These are phyloP conservation scores for Pao palembangensis DNA, from an alignment of 2,113 vertebrate species.

Conservation along the genomic window DNA sequence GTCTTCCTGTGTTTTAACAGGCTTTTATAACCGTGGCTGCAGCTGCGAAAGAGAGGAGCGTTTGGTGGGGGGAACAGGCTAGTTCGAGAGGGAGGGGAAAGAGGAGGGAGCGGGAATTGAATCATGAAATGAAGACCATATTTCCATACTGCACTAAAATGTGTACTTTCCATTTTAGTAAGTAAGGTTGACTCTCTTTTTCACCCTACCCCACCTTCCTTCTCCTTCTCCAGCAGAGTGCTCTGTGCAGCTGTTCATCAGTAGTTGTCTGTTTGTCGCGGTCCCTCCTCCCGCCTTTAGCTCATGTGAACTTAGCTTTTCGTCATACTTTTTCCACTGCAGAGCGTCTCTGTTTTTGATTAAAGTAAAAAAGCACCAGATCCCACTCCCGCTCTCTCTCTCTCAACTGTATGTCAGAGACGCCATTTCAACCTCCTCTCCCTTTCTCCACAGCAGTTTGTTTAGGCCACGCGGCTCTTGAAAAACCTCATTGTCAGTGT, in stretches of 20 bases:
- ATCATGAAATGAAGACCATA: conserved; percentile 78
- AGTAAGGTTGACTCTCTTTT: conserved; percentile 23
- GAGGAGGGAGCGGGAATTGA: conserved; percentile 64
- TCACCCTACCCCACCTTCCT: conserved; percentile 6
- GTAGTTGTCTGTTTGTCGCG: conserved; percentile 63
- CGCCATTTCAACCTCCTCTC: conserved; percentile 40
- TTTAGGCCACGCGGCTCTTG: conserved; percentile 65
- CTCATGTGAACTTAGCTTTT: conserved; percentile 64
- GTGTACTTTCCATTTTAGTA: conserved; percentile 65
- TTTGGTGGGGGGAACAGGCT: conserved; percentile 42
- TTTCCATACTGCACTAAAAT: conserved; percentile 68
- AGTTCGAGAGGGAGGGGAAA: conserved; percentile 45
- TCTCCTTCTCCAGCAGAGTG: conserved; percentile 19
- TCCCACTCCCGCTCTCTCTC: conserved; percentile 16
- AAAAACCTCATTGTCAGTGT: conserved; percentile 61
- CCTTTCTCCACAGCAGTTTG: conserved; percentile 49
- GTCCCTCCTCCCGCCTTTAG: conserved; percentile 30
- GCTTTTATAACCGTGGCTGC: conserved; percentile 55
- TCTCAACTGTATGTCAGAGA: conserved; percentile 40
- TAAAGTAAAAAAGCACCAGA: conserved; percentile 57
- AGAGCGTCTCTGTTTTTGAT: conserved; percentile 64
- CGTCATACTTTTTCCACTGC: conserved; percentile 65
- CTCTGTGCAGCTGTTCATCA: conserved; percentile 59
- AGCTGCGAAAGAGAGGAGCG: conserved; percentile 57
- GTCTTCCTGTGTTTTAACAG: conserved; percentile 67